These are phyloP conservation scores for Peromyscus eremicus DNA, from an alignment of 2,797 vertebrate species.

Conservation along the genomic window DNA sequence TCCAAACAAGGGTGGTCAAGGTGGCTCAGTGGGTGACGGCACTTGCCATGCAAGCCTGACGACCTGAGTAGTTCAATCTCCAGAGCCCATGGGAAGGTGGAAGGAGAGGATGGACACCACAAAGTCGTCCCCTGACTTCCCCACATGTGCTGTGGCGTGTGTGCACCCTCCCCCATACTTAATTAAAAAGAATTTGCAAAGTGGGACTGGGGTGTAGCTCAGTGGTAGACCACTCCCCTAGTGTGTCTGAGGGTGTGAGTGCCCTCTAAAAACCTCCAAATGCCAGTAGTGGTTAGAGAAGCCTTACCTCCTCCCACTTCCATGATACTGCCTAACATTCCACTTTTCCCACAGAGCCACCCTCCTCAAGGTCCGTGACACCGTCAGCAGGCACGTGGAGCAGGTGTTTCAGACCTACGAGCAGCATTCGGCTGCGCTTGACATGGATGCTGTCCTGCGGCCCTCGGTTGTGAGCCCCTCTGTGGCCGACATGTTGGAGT, in stretches of 20 bases:
- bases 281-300: background rate
- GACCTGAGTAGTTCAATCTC: background rate
- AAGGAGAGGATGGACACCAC: background rate
- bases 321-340: background rate
- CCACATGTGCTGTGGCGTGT: background rate
- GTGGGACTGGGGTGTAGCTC: background rate
- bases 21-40: background rate
- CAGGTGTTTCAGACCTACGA: conserved; percentile 89
- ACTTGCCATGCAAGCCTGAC: background rate
- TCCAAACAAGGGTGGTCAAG: background rate
- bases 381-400: conserved; percentile 88
- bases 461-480: conserved; percentile 90
- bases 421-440: conserved; percentile 84
- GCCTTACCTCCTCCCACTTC: background rate
- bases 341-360: conserved; percentile 83
- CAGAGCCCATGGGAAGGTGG: background rate
- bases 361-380: conserved; percentile 90
- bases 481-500: conserved; percentile 93
- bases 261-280: background rate
- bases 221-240: background rate
- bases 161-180: no score
- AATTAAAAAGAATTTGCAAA: background rate
- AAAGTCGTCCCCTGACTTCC: background rate
- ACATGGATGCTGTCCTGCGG: conserved; percentile 81
- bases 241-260: background rate